Evolutionary conservation across 1,140 invertebrate genomes (phyloP), one percentile per base, ranked within the genome.

Genomic region (Zaprionus lachaisei): DNA sequence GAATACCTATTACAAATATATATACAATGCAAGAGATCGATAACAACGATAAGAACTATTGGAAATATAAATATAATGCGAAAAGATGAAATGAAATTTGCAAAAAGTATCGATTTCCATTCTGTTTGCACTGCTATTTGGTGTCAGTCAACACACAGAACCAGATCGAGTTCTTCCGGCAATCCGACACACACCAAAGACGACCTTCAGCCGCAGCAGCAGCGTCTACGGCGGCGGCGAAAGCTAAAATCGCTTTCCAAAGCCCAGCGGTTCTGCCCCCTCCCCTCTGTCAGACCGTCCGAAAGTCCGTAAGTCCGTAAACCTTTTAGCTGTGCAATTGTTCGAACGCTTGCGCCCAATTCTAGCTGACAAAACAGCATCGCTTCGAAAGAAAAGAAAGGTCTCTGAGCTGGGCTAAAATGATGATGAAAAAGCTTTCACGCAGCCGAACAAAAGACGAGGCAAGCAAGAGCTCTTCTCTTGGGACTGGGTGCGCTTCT

Each of bases 321-420:
- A 81, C 85, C 85, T 90, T 90, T 90, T 90, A 90, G 85, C 85
- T 82, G 72, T 90, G 83, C 80, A 86, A 86, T 86, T 86, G 83
- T 86, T 61, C 34, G 57, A 57, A 49, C 64, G 63, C 62, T 76
- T 87, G 85, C 72, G 79, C 85, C 81, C 86, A 90, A 90, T 90
- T 90, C 85, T 89, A 61, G 72, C 79, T 77, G 79, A 89, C 84
- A 87, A 89, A 89, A 84, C 68, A 81, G 54, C 54, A 15, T 24
- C 41, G 41, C 47, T 60, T 26, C 60, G 67, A 26, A 70, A 56
- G 64, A 90, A 90, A 84, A 80, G 85, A 89, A 89, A 89, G 84
- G 84, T 14, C 78, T 89, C 79, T 77, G 74, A 80, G 71, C 28
- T 41, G 76, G 72, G 75, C 68, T 83, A 84, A 80, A 72, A 80